Evolutionary conservation across 2,113 vertebrate species (phyloP).

Genomic region (Sinocyclocheilus maitianheensis): DNA sequence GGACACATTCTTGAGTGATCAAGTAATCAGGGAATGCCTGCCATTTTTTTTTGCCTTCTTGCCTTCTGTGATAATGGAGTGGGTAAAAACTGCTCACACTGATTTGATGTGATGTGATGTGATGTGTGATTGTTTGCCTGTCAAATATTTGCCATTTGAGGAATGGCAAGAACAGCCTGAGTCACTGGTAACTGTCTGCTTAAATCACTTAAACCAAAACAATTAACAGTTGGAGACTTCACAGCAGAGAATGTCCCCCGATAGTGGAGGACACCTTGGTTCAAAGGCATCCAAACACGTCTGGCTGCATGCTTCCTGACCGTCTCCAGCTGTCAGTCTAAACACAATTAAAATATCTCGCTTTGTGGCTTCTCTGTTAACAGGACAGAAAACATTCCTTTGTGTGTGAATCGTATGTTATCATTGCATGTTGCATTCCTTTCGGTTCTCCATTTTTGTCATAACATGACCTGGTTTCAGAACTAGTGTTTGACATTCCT

Average conservation of each 20-base stretch:
- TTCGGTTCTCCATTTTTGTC: slow-evolving; percentile 13
- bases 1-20: slow-evolving; percentile 4
- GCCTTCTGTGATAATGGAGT: neutral
- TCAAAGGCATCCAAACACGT: slow-evolving; percentile 12
- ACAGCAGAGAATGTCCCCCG: neutral
- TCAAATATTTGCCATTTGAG: slow-evolving; percentile 53
- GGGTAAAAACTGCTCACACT: neutral
- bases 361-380: slow-evolving; percentile 31
- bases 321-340: neutral
- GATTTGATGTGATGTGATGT: slow-evolving; percentile 27
- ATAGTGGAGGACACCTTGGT: neutral
- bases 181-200: slow-evolving; percentile 25
- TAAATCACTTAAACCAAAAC: neutral
- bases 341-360: slow-evolving; percentile 23
- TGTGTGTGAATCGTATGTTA: neutral
- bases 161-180: neutral
- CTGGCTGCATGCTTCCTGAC: slow-evolving; percentile 21
- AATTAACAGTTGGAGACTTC: neutral
- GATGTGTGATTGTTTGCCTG: slow-evolving; percentile 23
- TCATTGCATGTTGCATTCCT: neutral
- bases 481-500: neutral
- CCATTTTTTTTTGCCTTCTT: neutral
- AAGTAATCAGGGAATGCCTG: neutral
- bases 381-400: slow-evolving; percentile 53
- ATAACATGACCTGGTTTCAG: neutral